phyloP scores from a whole-genome alignment of 2,113 vertebrate species.

The Centrocercus urophasianus region DNA sequence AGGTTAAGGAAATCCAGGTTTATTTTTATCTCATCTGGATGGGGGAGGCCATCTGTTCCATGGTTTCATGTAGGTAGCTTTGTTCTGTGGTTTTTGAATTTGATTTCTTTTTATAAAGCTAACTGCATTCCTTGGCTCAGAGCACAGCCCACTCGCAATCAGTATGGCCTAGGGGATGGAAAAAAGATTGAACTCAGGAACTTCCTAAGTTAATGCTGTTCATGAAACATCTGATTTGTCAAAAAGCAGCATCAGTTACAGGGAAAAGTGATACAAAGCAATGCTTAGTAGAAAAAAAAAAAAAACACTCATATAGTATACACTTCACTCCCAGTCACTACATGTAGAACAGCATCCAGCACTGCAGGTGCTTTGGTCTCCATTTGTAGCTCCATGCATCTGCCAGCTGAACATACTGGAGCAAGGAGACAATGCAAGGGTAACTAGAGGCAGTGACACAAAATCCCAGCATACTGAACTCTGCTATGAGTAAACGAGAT shows the following conservation, averaged over 20 bases:
- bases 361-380: neutral
- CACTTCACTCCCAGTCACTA: neutral
- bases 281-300: neutral
- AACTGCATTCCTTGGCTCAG: neutral
- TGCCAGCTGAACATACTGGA: neutral
- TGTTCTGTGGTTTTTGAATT: neutral
- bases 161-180: neutral
- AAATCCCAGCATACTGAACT: neutral
- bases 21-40: slow-evolving; percentile 4
- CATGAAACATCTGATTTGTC: slow-evolving; percentile 22
- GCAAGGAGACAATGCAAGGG: neutral
- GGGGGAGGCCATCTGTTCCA: neutral
- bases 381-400: neutral
- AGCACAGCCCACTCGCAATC: neutral
- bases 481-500: neutral
- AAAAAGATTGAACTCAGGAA: neutral
- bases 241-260: neutral
- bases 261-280: neutral
- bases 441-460: neutral
- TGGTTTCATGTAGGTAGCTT: neutral
- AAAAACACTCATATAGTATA: fast-evolving
- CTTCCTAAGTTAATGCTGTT: neutral
- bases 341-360: neutral
- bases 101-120: neutral
- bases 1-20: neutral